Conservation (phyloP, 2,888 invertebrate species). For the Drosophila neotestacea region DNA sequence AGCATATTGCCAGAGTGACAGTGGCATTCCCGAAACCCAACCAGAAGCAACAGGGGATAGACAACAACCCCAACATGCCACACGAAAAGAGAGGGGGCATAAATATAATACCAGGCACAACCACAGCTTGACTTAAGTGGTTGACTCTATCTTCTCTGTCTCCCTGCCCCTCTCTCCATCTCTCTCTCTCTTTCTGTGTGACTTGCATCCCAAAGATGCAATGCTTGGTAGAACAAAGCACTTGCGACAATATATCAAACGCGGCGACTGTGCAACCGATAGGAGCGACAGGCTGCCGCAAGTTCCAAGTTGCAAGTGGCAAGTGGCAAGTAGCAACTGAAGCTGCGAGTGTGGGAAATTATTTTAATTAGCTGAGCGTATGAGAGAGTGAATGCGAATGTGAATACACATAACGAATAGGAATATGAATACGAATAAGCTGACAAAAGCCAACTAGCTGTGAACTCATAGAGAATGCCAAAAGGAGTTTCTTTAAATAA, state of each 20-base stretch:
- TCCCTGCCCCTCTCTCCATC: not conserved
- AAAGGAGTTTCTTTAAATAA: not conserved
- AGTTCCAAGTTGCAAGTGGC: not conserved
- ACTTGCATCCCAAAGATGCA: slow-evolving; percentile 33
- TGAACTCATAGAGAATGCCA: not conserved
- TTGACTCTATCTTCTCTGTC: slow-evolving; percentile 27
- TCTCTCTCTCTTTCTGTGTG: not conserved
- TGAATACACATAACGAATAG: slow-evolving; percentile 6
- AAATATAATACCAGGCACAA: slow-evolving; percentile 18
- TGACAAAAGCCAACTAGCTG: slow-evolving; percentile 9
- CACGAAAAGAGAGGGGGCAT: slow-evolving; percentile 16
- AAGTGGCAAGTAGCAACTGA: slow-evolving; percentile 1
- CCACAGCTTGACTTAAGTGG: slow-evolving; percentile 58
- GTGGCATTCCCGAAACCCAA: slow-evolving; percentile 16
- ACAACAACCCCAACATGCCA: slow-evolving; percentile 22
- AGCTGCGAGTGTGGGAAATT: slow-evolving; percentile 61
- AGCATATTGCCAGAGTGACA: slow-evolving; percentile 12
- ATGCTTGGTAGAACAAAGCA: slow-evolving; percentile 46
- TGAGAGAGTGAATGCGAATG: slow-evolving; percentile 16
- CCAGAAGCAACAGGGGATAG: slow-evolving; percentile 5
- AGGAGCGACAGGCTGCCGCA: not conserved
- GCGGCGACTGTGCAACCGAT: slow-evolving; percentile 21
- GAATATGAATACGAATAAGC: slow-evolving; percentile 2
- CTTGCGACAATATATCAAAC: slow-evolving; percentile 66
- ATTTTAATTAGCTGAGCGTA: slow-evolving; percentile 58